A percentile compares a stretch with the other conserved stretches of the same genome.
phyloP scores from a whole-genome alignment of 2,888 invertebrate genomes.

The Lepetodrilus schrolli region DNA sequence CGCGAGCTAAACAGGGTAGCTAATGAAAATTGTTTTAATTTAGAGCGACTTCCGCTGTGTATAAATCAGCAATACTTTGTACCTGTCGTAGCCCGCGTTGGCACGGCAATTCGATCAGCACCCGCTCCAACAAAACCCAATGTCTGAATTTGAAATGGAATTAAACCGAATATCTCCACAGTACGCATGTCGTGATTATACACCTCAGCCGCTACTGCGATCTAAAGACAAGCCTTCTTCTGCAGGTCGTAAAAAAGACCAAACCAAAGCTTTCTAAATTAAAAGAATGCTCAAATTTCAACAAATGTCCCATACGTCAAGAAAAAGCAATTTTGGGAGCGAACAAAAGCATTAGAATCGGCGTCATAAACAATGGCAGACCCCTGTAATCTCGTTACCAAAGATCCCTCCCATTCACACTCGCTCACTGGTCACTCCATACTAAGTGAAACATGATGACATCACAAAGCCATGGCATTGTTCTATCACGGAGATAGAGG shows the following conservation, averaged over 20 bases:
- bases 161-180: constrained; percentile 15
- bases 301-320: constrained; percentile 25
- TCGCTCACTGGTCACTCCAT: neutral
- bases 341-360: constrained; percentile 10
- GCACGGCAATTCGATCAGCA: neutral
- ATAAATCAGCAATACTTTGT: constrained; percentile 19
- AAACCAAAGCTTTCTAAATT: constrained; percentile 23
- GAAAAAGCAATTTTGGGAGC: constrained; percentile 19
- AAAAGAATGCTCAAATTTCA: constrained; percentile 27
- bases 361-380: constrained; percentile 5
- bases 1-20: too few species aligned
- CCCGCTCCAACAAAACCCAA: neutral
- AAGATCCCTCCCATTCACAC: neutral
- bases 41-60: constrained; percentile 5
- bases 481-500: too few species aligned
- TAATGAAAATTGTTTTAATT: constrained; percentile 14
- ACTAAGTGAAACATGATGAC: neutral
- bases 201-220: neutral
- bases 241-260: constrained; percentile 7
- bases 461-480: neutral
- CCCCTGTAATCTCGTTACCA: constrained; percentile 6
- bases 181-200: neutral
- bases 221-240: neutral
- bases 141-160: constrained; percentile 15
- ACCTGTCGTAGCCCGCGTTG: too few species aligned